Percentiles rank a stretch among this genome's conserved stretches.
Conservation (phyloP, 2,113 vertebrate species). For the Passerina amoena region DNA sequence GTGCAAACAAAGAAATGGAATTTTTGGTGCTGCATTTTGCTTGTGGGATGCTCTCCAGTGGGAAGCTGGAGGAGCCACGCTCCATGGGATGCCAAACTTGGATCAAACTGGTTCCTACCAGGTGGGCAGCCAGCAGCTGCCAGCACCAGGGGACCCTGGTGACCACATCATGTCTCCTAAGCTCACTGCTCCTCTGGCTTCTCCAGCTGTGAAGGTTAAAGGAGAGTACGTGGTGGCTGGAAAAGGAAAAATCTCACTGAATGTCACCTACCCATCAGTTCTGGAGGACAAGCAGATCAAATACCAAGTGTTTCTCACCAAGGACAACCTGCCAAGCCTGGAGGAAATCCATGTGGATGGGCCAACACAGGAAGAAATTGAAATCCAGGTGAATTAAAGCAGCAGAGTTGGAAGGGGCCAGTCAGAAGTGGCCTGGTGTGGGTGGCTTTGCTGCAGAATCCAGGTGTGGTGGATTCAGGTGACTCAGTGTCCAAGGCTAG, state of each 20-base stretch:
- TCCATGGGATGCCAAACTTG: not conserved
- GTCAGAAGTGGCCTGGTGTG: not conserved
- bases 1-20: not conserved
- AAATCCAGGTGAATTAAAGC: conserved; percentile 82
- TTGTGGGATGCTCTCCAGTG: not conserved
- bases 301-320: conserved; percentile 82
- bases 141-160: not conserved
- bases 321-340: conserved; percentile 80
- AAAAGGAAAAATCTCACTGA: conserved; percentile 72
- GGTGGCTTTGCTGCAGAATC: not conserved
- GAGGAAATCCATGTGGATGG: conserved; percentile 85
- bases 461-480: not conserved
- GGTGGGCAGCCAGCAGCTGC: not conserved
- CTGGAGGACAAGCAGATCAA: conserved; percentile 83
- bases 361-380: conserved; percentile 75
- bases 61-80: not conserved
- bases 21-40: not conserved
- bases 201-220: conserved; percentile 80
- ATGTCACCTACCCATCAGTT: conserved; percentile 80
- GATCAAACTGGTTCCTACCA: not conserved
- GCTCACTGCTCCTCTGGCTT: not conserved
- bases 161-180: not conserved
- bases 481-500: not conserved
- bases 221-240: conserved; percentile 85
- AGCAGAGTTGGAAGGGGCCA: not conserved